Percentiles rank a stretch among this genome's conserved stretches.
phyloP scores from a whole-genome alignment of 1,140 invertebrate species.

The Drosophila mojavensis region DNA sequence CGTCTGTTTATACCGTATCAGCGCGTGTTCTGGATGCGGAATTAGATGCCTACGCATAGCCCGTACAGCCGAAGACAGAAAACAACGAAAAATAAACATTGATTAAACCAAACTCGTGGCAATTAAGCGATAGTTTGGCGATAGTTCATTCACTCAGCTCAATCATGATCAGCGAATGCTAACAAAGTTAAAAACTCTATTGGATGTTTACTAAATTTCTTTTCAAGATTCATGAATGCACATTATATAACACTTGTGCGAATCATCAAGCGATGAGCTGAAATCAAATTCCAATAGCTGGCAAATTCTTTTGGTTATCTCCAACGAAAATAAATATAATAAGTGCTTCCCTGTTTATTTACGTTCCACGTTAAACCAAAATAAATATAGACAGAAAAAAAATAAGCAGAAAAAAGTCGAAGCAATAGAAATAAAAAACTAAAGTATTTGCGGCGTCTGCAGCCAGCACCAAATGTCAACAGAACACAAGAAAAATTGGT shows the following conservation, averaged over 20 bases:
- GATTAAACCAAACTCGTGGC: not conserved
- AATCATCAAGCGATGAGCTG: conserved; percentile 14
- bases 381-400: conserved; percentile 65
- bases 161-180: too few species aligned
- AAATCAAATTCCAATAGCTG: conserved; percentile 22
- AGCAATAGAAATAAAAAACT: conserved; percentile 29
- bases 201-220: too few species aligned
- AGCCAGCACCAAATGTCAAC: conserved; percentile 69
- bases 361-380: conserved; percentile 67
- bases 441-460: conserved; percentile 43
- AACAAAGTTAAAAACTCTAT: too few species aligned
- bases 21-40: conserved; percentile 15
- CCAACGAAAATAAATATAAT: conserved; percentile 61
- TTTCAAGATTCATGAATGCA: too few species aligned
- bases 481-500: conserved; percentile 15
- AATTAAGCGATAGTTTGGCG: not conserved
- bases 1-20: conserved; percentile 6
- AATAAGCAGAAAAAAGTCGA: conserved; percentile 13
- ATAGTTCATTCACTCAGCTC: too few species aligned
- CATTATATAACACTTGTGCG: not conserved
- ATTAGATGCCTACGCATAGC: not conserved
- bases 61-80: not conserved
- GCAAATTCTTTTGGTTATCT: conserved; percentile 23
- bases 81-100: not conserved
- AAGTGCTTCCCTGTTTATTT: conserved; percentile 73